Evolutionary conservation across 2,113 vertebrate genomes (phyloP).

Genomic region (Pseudopodoces humilis): DNA sequence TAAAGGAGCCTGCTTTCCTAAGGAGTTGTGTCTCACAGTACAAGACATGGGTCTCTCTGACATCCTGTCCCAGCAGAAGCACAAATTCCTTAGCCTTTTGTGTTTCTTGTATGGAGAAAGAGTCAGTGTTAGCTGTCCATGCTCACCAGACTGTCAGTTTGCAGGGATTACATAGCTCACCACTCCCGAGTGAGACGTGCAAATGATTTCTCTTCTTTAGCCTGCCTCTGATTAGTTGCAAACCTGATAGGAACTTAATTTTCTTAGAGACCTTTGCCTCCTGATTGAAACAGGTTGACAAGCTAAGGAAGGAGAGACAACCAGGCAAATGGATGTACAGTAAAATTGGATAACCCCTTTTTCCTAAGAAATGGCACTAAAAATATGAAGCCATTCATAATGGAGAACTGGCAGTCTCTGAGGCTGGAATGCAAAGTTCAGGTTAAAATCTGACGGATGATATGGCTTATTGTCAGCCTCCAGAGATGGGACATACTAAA

Average conservation of each 20-base stretch:
- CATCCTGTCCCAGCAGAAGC: background rate
- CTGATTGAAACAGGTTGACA: conserved; percentile 12
- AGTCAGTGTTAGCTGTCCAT: background rate
- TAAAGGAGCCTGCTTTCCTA: background rate
- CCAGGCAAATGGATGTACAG: conserved; percentile 2
- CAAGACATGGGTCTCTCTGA: background rate
- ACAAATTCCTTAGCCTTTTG: background rate
- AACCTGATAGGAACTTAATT: conserved; percentile 55
- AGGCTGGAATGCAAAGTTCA: conserved; percentile 47
- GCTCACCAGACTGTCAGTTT: background rate
- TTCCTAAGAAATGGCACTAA: background rate
- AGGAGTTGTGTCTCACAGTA: background rate
- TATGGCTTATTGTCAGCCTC: conserved; percentile 23
- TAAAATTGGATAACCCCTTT: conserved; percentile 38
- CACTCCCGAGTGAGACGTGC: background rate
- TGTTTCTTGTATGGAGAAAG: background rate
- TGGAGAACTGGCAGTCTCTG: background rate
- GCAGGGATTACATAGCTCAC: background rate
- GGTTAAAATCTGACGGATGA: conserved; percentile 65
- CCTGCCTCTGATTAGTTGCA: conserved; percentile 9
- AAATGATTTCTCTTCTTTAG: conserved; percentile 13
- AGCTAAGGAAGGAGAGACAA: background rate
- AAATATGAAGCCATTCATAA: conserved; percentile 43
- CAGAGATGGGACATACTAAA: conserved; percentile 35
- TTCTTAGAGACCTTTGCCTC: conserved; percentile 48